Base-by-base conservation (phyloP, 2,888 invertebrate genomes). In the Drosophila cracens region DNA sequence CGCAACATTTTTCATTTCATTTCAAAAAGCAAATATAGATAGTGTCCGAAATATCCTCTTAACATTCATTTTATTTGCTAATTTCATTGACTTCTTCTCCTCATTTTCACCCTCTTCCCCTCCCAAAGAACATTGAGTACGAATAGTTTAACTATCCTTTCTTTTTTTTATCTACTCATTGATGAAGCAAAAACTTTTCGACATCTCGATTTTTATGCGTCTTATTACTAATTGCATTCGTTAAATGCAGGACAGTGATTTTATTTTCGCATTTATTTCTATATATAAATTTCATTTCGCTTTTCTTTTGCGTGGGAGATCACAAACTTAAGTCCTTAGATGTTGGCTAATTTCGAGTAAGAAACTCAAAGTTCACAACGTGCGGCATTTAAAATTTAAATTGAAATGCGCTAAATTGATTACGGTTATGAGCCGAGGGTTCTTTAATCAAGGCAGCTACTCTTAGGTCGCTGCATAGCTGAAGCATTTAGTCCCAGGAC, bases 351-450 rank as follows among this genome's bases (percentile, higher is more conserved):
- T 86, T 83, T 74, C 79, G 36, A 74, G 56, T 64, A 54, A 16
- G 25, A 46, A 27, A 25, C 16, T 46, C n/a, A 71, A 61, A 64
- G 60, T 57, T 53, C 46, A 52, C 65, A 70, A 29, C 57, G 67
- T 62, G 57, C 64, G 29, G 74, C 65, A 79, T 83, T 73, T 66
- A 85, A 83, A 79, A 85, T 83, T 87, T 79, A 83, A 85, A 73
- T 70, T 62, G 54, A 65, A 34, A 40, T 43, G 21, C 40, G 21
- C 57, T 69, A 85, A 87, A 85, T 85, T 85, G 84, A 85, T 87
- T 87, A 83, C 69, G 74, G 71, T 82, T 73, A 62, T 68, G 60
- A 58, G 56, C 51, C 4, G 56, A 64, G 40, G 62, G 51, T 33
- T 72, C 70, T 73, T 74, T 74, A 78, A 72, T 70, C 68, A 76